Conservation (phyloP, 2,888 invertebrate genomes). For the Vanessa cardui region DNA sequence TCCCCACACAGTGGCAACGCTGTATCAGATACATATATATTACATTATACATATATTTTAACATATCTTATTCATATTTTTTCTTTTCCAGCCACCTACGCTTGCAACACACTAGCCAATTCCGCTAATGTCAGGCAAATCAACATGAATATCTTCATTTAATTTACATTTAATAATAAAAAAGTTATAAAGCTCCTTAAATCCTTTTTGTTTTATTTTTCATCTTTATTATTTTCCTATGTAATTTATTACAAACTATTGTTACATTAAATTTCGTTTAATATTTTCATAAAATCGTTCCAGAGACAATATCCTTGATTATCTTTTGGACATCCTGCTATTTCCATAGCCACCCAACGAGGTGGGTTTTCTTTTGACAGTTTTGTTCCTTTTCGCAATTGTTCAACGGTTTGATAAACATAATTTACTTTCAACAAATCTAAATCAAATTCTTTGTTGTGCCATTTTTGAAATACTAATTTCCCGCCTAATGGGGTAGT, state of each 20-base stretch:
- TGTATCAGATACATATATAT: too few relatives aligned
- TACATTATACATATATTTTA: too few relatives aligned
- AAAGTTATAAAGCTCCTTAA: too few relatives aligned
- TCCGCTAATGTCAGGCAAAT: too few relatives aligned
- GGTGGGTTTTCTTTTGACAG: conserved; percentile 55
- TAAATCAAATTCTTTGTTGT: conserved; percentile 45
- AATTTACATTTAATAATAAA: too few relatives aligned
- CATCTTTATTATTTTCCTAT: neutral
- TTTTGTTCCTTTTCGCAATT: conserved; percentile 52
- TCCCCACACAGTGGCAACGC: too few relatives aligned
- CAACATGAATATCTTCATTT: too few relatives aligned
- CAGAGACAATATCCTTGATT: conserved; percentile 58
- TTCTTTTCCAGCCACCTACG: too few relatives aligned
- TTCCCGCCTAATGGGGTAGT: conserved; percentile 67
- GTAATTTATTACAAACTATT: neutral
- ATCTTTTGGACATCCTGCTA: conserved; percentile 52
- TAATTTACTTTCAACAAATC: conserved; percentile 61
- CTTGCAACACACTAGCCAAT: too few relatives aligned
- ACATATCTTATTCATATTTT: too few relatives aligned
- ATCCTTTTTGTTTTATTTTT: too few relatives aligned
- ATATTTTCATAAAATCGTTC: conserved; percentile 49
- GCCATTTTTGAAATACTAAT: conserved; percentile 68
- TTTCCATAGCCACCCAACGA: conserved; percentile 49
- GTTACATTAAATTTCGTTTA: conserved; percentile 28
- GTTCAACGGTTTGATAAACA: conserved; percentile 56